Evolutionary conservation across 2,888 invertebrate species (phyloP).

Genomic region (Thysanoteuthis rhombus): DNA sequence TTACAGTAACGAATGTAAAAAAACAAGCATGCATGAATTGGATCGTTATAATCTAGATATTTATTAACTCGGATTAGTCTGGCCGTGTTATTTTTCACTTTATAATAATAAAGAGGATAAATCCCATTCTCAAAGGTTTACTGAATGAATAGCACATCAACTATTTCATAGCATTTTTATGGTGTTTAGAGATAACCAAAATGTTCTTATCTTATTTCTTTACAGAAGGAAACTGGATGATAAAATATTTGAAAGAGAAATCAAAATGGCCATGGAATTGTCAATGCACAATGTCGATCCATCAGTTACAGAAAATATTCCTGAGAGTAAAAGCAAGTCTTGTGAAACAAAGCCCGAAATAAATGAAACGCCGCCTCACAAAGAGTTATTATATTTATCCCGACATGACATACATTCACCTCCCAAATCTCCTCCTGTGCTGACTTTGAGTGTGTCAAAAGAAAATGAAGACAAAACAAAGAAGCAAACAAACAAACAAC

Average conservation of each 20-base stretch:
- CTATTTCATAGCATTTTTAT: not conserved
- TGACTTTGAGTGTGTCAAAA: not conserved
- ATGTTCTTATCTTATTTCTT: not conserved
- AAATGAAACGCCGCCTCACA: not conserved
- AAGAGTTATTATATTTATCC: constrained; percentile 12
- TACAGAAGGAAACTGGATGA: constrained; percentile 21
- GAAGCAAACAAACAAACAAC: not conserved
- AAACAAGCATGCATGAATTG: too few species aligned
- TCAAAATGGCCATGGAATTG: constrained; percentile 25
- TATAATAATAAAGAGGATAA: too few species aligned
- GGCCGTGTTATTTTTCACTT: too few species aligned
- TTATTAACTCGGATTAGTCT: too few species aligned
- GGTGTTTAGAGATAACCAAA: not conserved
- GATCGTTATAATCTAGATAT: too few species aligned
- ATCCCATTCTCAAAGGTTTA: too few species aligned
- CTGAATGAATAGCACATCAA: not conserved
- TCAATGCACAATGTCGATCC: not conserved
- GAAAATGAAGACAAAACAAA: not conserved
- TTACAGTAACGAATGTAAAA: too few species aligned
- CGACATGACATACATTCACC: constrained; percentile 22
- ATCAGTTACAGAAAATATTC: not conserved
- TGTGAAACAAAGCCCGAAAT: not conserved
- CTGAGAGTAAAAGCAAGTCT: not conserved
- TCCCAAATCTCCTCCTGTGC: not conserved
- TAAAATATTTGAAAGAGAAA: constrained; percentile 17